Conservation (phyloP, 2,113 vertebrate genomes). For the Halichoeres trimaculatus region DNA sequence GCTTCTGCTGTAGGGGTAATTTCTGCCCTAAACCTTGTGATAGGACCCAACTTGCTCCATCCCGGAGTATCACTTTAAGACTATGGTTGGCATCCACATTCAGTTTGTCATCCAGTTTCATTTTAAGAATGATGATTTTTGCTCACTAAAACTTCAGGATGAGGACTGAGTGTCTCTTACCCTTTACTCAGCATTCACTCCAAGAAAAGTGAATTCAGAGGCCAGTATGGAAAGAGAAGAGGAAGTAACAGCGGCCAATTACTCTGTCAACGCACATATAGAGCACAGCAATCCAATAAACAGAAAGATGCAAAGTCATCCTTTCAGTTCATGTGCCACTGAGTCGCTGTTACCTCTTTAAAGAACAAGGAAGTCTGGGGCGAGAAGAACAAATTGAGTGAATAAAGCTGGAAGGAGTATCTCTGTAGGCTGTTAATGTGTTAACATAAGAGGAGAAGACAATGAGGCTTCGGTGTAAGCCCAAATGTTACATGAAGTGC, state of each 20-base stretch:
- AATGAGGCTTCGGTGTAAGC: constrained; percentile 9
- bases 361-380: not conserved
- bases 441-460: constrained; percentile 28
- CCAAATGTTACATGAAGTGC: constrained; percentile 34
- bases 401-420: constrained; percentile 10
- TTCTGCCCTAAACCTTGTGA: no score
- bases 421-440: constrained; percentile 18
- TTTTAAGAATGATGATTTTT: not conserved
- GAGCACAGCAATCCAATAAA: not conserved
- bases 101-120: no score
- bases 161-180: not conserved
- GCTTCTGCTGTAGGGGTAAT: no score
- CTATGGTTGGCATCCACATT: no score
- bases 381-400: not conserved
- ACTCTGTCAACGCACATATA: not conserved
- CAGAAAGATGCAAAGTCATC: not conserved
- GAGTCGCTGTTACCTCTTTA: not conserved
- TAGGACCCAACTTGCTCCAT: no score
- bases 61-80: no score
- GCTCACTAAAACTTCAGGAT: not conserved
- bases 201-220: not conserved
- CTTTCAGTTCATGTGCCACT: not conserved
- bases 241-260: not conserved
- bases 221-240: not conserved
- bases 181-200: not conserved